A percentile compares a stretch with the other conserved stretches of the same genome.
phyloP scores from a whole-genome alignment of 2,113 vertebrate species.

The Dendropsophus ebraccatus region DNA sequence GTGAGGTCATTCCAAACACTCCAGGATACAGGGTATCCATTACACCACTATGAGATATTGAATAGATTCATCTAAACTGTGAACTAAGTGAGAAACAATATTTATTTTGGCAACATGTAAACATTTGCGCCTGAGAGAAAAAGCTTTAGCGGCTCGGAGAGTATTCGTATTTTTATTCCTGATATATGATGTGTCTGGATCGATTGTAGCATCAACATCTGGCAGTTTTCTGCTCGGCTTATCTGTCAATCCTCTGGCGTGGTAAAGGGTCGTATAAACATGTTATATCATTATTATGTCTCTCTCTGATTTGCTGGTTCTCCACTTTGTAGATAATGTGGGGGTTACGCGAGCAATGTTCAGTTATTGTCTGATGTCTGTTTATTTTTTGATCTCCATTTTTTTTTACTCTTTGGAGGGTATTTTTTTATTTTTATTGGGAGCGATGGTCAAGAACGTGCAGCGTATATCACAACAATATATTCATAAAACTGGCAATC shows the following conservation, averaged over 20 bases:
- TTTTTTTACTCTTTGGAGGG: neutral
- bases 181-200: constrained; percentile 53
- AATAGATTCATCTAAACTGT: constrained; percentile 33
- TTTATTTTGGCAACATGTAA: constrained; percentile 51
- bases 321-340: constrained; percentile 27
- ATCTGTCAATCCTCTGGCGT: constrained; percentile 53
- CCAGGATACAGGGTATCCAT: constrained; percentile 26
- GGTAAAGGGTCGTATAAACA: constrained; percentile 51
- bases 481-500: neutral
- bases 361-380: constrained; percentile 19
- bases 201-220: constrained; percentile 52
- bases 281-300: constrained; percentile 50
- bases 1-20: constrained; percentile 41
- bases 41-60: constrained; percentile 38
- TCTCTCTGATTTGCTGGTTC: constrained; percentile 26
- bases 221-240: constrained; percentile 43
- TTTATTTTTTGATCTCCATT: constrained; percentile 21
- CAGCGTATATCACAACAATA: neutral
- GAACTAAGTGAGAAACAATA: constrained; percentile 25
- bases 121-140: constrained; percentile 40
- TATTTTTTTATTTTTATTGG: neutral
- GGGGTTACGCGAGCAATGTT: constrained; percentile 12
- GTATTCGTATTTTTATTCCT: constrained; percentile 49
- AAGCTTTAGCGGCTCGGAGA: constrained; percentile 4
- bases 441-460: neutral